These are phyloP conservation scores for Cyanoderma ruficeps DNA, from an alignment of 2,113 vertebrate genomes.

Conservation along the genomic window DNA sequence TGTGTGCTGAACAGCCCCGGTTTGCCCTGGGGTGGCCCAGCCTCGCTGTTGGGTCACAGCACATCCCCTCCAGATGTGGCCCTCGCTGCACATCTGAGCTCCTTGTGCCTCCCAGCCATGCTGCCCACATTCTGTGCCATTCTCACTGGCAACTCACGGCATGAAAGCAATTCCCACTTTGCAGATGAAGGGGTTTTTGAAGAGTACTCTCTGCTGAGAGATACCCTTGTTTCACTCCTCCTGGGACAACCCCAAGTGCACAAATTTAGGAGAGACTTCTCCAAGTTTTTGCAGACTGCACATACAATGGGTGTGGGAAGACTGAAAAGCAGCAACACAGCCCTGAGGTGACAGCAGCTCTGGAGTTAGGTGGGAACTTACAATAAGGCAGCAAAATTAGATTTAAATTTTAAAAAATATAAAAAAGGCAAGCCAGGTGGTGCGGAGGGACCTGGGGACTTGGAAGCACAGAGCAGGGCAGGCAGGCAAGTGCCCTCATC, in stretches of 20 bases:
- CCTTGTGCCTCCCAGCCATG: neutral
- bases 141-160: neutral
- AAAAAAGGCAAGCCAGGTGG: neutral
- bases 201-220: neutral
- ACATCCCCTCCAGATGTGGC: neutral
- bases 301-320: neutral
- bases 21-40: neutral
- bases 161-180: neutral
- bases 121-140: neutral
- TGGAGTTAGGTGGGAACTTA: neutral
- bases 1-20: rapidly evolving
- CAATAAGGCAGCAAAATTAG: conserved; percentile 23
- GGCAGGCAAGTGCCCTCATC: neutral
- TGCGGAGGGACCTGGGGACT: neutral
- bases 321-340: conserved; percentile 17
- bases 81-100: neutral
- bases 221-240: neutral
- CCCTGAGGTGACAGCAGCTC: conserved; percentile 8
- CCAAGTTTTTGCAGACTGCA: neutral
- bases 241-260: neutral
- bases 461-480: neutral
- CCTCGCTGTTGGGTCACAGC: neutral
- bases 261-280: neutral
- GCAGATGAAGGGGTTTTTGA: neutral
- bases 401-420: neutral